Base-by-base conservation (phyloP, 2,888 invertebrate genomes). In the Diarsia brunnea region DNA sequence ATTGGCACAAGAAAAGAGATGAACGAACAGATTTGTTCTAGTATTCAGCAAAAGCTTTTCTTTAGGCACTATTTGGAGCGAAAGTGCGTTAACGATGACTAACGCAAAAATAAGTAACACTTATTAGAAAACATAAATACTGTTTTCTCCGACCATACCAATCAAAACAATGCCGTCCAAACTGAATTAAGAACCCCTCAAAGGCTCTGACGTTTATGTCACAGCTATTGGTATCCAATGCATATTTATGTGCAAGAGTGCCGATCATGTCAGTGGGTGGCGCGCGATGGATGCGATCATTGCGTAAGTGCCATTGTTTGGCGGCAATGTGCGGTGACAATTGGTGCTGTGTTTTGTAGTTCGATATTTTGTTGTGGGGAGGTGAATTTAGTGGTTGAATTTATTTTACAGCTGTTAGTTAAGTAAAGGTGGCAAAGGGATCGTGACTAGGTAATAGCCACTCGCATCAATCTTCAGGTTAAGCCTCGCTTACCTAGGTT, bases 101-200 rank as follows among this genome's bases (percentile, higher is more conserved):
- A n/a, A n/a, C n/a, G n/a, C n/a, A n/a, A n/a, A n/a, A n/a, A n/a
- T n/a, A n/a, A n/a, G n/a, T n/a, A n/a, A n/a, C n/a, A n/a, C n/a
- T n/a, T n/a, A n/a, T n/a, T n/a, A n/a, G n/a, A n/a, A n/a, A n/a
- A n/a, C n/a, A n/a, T n/a, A n/a, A n/a, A n/a, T n/a, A n/a, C n/a
- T n/a, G n/a, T 61, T 71, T 83, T 16, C 71, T 0, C 82, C 19
- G 63, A 81, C 88, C 58, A 61, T 87, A 88, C 88, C 77, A 81
- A 87, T 88, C 83, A 83, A 78, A 87, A 81, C 83, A 87, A 78
- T 73, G 65, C 71, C 55, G 75, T 69, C 75, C 67, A 76, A 87
- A 87, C 88, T 83, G 79, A 87, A 87, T 88, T 87, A 88, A 87
- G 82, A 87, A 83, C 80, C 69, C n/a, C 68, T 73, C 60, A 73